Evolutionary conservation across 2,888 invertebrate genomes (phyloP).

Genomic region (Hirtodrosophila confusa): DNA sequence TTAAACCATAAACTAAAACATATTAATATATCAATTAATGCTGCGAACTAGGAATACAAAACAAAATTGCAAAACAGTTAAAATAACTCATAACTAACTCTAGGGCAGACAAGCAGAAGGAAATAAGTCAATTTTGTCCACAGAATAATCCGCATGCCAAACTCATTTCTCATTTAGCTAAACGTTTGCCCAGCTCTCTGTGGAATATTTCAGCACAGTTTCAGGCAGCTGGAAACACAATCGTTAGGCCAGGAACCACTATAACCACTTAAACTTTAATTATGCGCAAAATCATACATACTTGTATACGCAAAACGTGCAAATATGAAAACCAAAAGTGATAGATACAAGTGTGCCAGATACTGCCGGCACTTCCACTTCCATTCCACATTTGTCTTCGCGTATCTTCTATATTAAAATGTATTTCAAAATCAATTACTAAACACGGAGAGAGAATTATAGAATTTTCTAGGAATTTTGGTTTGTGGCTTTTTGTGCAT

Average conservation of each 20-base stretch:
- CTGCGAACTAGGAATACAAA: background rate
- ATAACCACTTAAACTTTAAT: constrained; percentile 60
- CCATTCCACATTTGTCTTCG: constrained; percentile 30
- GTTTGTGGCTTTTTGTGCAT: constrained; percentile 51
- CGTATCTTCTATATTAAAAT: constrained; percentile 39
- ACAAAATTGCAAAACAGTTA: constrained; percentile 21
- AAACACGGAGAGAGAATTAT: constrained; percentile 13
- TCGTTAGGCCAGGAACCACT: constrained; percentile 39
- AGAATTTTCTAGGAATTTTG: constrained; percentile 45
- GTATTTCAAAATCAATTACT: constrained; percentile 62
- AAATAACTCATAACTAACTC: constrained; percentile 27
- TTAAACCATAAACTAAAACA: constrained; percentile 21
- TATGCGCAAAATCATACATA: constrained; percentile 56
- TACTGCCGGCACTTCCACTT: constrained; percentile 9
- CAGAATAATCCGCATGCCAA: constrained; percentile 29
- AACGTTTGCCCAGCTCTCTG: constrained; percentile 5
- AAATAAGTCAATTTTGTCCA: constrained; percentile 16
- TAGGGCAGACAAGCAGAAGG: constrained; percentile 4
- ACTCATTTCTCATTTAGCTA: constrained; percentile 22
- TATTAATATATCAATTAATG: constrained; percentile 17
- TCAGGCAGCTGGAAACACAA: constrained; percentile 47
- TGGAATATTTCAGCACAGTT: background rate
- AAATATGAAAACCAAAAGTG: constrained; percentile 68
- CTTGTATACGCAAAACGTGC: constrained; percentile 55
- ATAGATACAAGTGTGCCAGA: constrained; percentile 21